Evolutionary conservation across 2,113 vertebrate species (phyloP).

Genomic region (Brachyhypopomus gauderio): DNA sequence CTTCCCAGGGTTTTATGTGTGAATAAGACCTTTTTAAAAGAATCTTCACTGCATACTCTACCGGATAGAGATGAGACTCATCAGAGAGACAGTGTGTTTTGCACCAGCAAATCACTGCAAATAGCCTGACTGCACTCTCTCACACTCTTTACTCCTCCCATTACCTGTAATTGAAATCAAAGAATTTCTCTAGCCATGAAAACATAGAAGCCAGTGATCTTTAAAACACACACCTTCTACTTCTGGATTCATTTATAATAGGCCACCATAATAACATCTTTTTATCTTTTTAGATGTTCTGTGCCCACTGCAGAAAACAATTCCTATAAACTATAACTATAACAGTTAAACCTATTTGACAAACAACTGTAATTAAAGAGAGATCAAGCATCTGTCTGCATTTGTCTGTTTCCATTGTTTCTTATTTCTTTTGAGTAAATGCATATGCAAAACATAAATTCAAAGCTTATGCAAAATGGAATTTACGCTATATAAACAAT

Average conservation of each 20-base stretch:
- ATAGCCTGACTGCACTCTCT: not conserved
- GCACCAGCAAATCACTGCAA: not conserved
- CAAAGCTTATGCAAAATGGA: constrained; percentile 12
- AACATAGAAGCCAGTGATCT: not conserved
- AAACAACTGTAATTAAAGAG: not conserved
- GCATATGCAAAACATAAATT: constrained; percentile 3
- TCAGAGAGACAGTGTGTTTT: constrained; percentile 1
- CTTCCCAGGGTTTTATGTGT: constrained; percentile 47
- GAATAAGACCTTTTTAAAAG: constrained; percentile 44
- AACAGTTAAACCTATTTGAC: not conserved
- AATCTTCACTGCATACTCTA: constrained; percentile 44
- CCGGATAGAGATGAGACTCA: constrained; percentile 25
- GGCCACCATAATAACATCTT: not conserved
- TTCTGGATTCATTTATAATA: not conserved
- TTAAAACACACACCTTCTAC: not conserved
- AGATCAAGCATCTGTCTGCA: not conserved
- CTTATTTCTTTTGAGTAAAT: constrained; percentile 5
- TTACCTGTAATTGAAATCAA: not conserved
- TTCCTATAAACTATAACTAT: not conserved
- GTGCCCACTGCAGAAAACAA: not conserved
- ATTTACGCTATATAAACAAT: not conserved
- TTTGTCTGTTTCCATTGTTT: not conserved
- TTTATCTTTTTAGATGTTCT: not conserved
- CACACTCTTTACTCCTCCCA: not conserved
- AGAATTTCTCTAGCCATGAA: no score